These are phyloP conservation scores for Epinephelus awoara DNA, from an alignment of 2,797 vertebrate genomes.

Conservation along the genomic window DNA sequence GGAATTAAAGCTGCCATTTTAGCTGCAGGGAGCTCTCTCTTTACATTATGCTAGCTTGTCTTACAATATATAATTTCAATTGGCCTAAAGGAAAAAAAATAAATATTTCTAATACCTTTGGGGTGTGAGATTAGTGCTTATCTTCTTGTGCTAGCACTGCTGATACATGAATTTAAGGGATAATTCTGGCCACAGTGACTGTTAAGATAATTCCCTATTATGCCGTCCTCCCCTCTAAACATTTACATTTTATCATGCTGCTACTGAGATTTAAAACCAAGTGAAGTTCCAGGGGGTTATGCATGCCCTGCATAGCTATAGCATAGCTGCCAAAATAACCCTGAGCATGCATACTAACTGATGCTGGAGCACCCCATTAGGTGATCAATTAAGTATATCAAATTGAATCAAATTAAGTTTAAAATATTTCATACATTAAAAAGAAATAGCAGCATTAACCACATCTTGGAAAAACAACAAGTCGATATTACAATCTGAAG, in stretches of 20 bases:
- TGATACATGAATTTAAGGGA: slow-evolving; percentile 32
- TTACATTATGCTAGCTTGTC: slow-evolving; percentile 11
- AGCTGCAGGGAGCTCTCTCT: not conserved
- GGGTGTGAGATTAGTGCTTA: slow-evolving; percentile 30
- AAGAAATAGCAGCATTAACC: slow-evolving; percentile 23
- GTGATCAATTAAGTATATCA: slow-evolving; percentile 26
- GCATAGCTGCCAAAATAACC: slow-evolving; percentile 38
- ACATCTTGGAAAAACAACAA: slow-evolving; percentile 34
- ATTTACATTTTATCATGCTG: slow-evolving; percentile 13
- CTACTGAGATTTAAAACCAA: slow-evolving; percentile 27
- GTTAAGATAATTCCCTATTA: slow-evolving; percentile 7
- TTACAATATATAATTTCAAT: slow-evolving; percentile 29
- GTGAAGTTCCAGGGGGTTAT: slow-evolving; percentile 20
- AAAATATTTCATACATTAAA: slow-evolving; percentile 18
- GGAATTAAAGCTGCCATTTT: slow-evolving; percentile 17
- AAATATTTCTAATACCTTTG: slow-evolving; percentile 12
- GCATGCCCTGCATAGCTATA: slow-evolving; percentile 3
- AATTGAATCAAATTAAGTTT: slow-evolving; percentile 34
- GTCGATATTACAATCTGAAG: slow-evolving; percentile 36
- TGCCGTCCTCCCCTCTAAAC: not conserved
- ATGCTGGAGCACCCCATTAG: slow-evolving; percentile 10
- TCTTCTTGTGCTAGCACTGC: slow-evolving; percentile 11
- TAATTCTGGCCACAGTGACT: slow-evolving; percentile 9
- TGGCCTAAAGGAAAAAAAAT: slow-evolving; percentile 1
- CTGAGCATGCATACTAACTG: slow-evolving; percentile 12